Base-by-base conservation (phyloP, 1,140 invertebrate genomes). In the Leptonema lineaticorne region DNA sequence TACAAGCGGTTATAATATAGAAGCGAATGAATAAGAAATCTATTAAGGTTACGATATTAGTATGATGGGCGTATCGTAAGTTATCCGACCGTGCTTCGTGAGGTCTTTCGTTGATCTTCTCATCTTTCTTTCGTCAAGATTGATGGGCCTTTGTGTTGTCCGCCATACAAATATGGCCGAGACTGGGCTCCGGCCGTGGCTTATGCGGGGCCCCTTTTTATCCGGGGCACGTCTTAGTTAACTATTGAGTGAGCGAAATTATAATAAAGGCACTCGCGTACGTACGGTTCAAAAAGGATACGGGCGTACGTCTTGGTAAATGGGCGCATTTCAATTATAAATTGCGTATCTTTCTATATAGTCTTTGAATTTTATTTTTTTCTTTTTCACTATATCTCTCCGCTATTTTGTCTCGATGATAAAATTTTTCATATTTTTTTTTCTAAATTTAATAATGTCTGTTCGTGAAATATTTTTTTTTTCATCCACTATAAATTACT, bases 141-240 rank as follows among this genome's bases (percentile, higher is more conserved):
- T 59, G 57, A 59, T 59, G 57, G 57, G 57, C 57, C 28, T 59
- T 37, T 59, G 57, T 59, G 30, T 59, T 59, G 57, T 59, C 57
- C 57, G 57, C 57, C 30, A 37, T 37, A 37, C 28, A 59, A 59
- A 59, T 37, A 59, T 28, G 28, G 45, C 1, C 48, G n/a, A 18
- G 48, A 24, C 48, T 4, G 57, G 57, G 57, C 57, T 11, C 28
- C 6, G 28, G 27, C 11, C 57, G 37, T 16, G 50, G 50, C 50
- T 53, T 53, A 53, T 53, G 50, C 50, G 50, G 22, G n/a, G 50
- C 50, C 50, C 27, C 20, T 22, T 53, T n/a, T 53, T 59, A 30
- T 59, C 57, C 57, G 14, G n/a, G 30, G 14, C 57, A 59, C 30
- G 57, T 59, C 57, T 59, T 59, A 59, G 57, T 59, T 59, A 59